A percentile compares a stretch with the other conserved stretches of the same genome.
phyloP scores from a whole-genome alignment of 2,797 vertebrate species.

The Glyptemys insculpta region DNA sequence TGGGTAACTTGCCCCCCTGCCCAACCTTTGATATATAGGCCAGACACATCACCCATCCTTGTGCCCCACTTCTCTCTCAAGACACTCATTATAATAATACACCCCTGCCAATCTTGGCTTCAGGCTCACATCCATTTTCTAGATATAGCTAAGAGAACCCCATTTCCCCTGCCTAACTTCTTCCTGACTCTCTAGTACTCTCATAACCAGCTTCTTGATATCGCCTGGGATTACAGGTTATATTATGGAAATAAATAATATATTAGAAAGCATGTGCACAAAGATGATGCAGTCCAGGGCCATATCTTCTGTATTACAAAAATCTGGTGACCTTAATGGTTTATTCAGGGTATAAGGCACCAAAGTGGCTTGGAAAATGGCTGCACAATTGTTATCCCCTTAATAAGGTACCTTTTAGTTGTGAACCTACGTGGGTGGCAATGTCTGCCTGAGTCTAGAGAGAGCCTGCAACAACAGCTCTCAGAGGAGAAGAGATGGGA shows the following conservation, averaged over 20 bases:
- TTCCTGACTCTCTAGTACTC: background rate
- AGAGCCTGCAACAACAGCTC: constrained; percentile 9
- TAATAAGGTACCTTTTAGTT: constrained; percentile 35
- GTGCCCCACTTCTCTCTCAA: background rate
- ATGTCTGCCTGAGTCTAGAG: constrained; percentile 29
- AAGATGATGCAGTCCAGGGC: background rate
- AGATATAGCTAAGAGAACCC: background rate
- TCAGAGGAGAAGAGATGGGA: constrained; percentile 45
- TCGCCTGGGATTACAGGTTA: background rate
- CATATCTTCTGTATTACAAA: constrained; percentile 20
- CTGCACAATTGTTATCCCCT: constrained; percentile 16
- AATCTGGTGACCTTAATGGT: background rate
- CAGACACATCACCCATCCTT: background rate
- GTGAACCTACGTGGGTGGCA: background rate
- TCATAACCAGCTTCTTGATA: background rate
- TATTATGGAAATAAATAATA: background rate
- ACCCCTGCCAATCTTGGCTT: background rate
- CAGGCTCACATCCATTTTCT: background rate
- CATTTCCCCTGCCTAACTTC: background rate
- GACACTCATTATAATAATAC: background rate
- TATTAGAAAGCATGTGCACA: background rate
- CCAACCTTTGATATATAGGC: background rate
- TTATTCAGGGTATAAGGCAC: background rate
- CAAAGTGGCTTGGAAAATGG: constrained; percentile 10
- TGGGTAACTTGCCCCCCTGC: background rate